Percentiles rank a stretch among this genome's conserved stretches.
phyloP scores from a whole-genome alignment of 92 coral and sea anemone species.

The Epizoanthus ramosus region DNA sequence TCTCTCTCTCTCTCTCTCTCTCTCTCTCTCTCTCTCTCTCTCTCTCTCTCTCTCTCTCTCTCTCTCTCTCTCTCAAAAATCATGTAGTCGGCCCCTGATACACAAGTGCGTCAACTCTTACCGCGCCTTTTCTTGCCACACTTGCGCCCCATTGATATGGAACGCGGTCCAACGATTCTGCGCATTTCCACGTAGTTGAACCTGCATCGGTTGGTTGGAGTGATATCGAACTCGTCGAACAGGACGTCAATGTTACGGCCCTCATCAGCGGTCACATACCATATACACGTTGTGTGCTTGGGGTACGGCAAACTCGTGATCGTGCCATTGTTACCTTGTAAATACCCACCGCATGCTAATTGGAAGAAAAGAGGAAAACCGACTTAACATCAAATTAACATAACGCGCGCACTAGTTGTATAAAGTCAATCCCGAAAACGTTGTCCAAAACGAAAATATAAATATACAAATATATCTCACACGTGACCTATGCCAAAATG shows the following conservation, averaged over 20 bases:
- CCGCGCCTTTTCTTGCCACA: constrained; percentile 3
- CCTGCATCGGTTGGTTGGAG: background rate
- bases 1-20: no score
- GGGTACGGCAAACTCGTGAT: background rate
- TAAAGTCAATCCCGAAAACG: background rate
- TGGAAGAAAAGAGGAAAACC: background rate
- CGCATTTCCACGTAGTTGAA: constrained; percentile 5
- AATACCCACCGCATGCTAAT: constrained; percentile 2
- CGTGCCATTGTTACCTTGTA: background rate
- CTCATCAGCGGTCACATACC: background rate
- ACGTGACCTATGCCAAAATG: no score
- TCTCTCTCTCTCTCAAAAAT: no score
- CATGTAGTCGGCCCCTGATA: no score
- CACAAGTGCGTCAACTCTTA: background rate
- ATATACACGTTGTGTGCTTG: constrained; percentile 1
- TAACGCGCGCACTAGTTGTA: background rate
- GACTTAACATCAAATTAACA: background rate
- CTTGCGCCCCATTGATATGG: background rate
- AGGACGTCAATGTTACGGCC: background rate
- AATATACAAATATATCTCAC: no score
- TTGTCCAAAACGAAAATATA: no score
- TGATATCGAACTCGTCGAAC: constrained; percentile 26
- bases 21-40: no score
- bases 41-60: no score
- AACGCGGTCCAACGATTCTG: constrained; percentile 7